Evolutionary conservation across 2,888 invertebrate species (phyloP), one percentile per base, ranked within the genome.

Genomic region (Scaptomyza parva): DNA sequence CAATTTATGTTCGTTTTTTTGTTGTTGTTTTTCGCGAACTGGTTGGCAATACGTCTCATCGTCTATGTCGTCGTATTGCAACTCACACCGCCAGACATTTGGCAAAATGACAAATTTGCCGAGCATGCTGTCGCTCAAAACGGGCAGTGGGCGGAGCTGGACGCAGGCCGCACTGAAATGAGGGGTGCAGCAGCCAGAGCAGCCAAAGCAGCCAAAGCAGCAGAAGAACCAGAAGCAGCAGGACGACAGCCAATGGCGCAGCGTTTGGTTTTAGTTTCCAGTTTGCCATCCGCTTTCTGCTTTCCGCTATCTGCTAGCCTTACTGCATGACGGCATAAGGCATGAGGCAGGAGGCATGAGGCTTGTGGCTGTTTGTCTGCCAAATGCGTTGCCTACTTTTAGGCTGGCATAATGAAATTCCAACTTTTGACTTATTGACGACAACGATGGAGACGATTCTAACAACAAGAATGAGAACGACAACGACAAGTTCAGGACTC

Each of bases 401-500:
- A 73, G 80, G 69, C 83, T 64, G 59, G 83, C 74, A 76, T 88
- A 90, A 89, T 89, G 88, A 88, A 90, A 89, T 89, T 90, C 88
- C 90, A 88, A 86, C 82, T 78, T 80, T 78, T 89, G 90, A 88
- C 89, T 89, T 89, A 90, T 90, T 89, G 90, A 90, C 88, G 89
- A 76, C 68, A 62, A 65, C 76, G 53, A 60, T 51, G 50, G 60
- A 52, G 62, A 59, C 62, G 44, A 44, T 35, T 48, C 9, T 17
- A 17, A 59, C 44, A 39, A 70, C 63, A 58, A 24, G 44, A 47
- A 45, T 44, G 39, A 48, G 47, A 51, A 60, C 33, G 54, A 57
- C 39, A 55, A 9, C 20, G 20, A 43, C 44, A 50, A 53, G 62
- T 43, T 52, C 63, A 57, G 41, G 51, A 62, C 39, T 30, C 24